Base-by-base conservation (phyloP, 2,888 invertebrate species). In the Ormyrus thymus region DNA sequence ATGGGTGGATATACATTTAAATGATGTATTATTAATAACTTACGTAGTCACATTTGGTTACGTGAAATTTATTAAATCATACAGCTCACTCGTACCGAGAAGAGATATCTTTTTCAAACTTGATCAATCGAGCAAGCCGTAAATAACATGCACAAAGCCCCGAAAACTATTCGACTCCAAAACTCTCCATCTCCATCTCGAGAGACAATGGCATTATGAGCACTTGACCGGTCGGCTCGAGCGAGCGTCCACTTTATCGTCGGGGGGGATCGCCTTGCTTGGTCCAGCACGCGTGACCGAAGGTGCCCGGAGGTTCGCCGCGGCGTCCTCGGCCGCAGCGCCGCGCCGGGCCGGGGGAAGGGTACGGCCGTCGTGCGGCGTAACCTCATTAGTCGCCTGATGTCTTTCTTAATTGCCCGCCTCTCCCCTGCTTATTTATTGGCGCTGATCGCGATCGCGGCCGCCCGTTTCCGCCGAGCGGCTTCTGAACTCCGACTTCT, bases 331-430 rank as follows among this genome's bases (percentile, higher is more conserved):
- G 29, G 29, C n/a, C n/a, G n/a, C 29, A 29, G 29, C 29, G 29
- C 29, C 29, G 1, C 29, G 29, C 29, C 29, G 29, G 29, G 1
- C 29, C 29, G 29, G n/a, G 46, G 48, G 55, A 53, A 53, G 13
- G 79, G 74, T 64, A 70, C 61, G 81, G 68, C 83, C 82, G 82
- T 79, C 76, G 79, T 81, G n/a, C n/a, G 82, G 84, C 85, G 88
- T 86, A 86, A 87, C 84, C 87, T 88, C 87, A 88, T 88, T 88
- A 88, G 87, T 87, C 86, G 86, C 81, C 86, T 88, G 87, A 88
- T 87, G 88, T 87, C 87, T 87, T 84, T 87, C 87, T 88, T 88
- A 88, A 88, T 88, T 88, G 87, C 86, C 82, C 84, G 82, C 83
- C 84, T 84, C 84, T 82, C 82, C 84, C 81, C 80, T 73, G 84